Evolutionary conservation across 1,140 invertebrate genomes (phyloP), one percentile per base, ranked within the genome.

Genomic region (Lordiphosa mommai): DNA sequence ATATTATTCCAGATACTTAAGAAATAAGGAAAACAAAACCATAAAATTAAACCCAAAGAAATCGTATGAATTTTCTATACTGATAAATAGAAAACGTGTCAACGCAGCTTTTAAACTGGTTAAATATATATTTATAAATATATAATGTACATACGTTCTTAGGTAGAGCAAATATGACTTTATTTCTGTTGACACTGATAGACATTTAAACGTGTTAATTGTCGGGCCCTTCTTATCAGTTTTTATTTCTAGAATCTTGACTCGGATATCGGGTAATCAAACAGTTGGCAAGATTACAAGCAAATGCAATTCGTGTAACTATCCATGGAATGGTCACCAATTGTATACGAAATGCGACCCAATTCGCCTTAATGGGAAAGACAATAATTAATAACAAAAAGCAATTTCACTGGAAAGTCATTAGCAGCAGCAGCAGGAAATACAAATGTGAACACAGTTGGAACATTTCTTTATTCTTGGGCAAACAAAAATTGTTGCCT

Each of bases 181-280:
- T 40, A 36, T 16, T 29, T 23, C 41, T 29, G 30, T 37, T 2
- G 40, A 33, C 43, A 30, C 34, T 68, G 57, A 55, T 70, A 12
- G 72, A 38, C 52, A 36, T 40, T 53, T 23, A 69, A 80, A 74
- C 65, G 64, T 79, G 74, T 55, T 32, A 58, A 60, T 37, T 57
- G 51, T 56, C 60, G 57, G 10, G 1, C 9, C 12, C 46, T 76
- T 82, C 46, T 76, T 82, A 80, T 80, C 76, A 71, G n/a, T 14
- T 23, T 20, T 0, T 7, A 47, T 23, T 23, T 23, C 20, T 23
- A 23, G 20, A 23, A 23, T 23, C 5, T 4, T 23, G 4, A 23
- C 20, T 2, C 20, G 4, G 20, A 2, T 1, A 23, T 23, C 4
- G 6, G 20, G 20, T 23, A 23, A 6, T 23, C 3, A 23, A 23